Percentiles rank a stretch among this genome's conserved stretches.
Evolutionary conservation across 1,140 invertebrate species (phyloP).

Genomic region (Stegodyphus dumicola): DNA sequence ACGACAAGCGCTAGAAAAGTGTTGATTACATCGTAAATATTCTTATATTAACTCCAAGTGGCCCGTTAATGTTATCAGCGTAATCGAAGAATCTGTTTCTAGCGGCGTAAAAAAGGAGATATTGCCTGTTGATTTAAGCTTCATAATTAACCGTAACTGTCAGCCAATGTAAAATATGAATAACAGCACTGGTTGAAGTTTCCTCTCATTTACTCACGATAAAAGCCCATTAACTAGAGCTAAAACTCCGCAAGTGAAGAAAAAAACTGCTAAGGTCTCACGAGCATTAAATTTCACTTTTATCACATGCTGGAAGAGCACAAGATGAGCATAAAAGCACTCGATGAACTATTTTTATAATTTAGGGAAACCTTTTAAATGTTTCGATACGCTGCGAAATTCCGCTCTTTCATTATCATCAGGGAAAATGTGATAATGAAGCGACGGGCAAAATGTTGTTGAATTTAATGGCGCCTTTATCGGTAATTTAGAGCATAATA

Average conservation of each 20-base stretch:
- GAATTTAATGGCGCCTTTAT: conserved; percentile 41
- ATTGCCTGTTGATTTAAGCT: conserved; percentile 49
- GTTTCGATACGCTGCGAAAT: conserved; percentile 2
- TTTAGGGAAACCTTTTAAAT: conserved; percentile 1
- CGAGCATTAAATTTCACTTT: conserved; percentile 35
- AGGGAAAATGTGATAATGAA: conserved; percentile 32
- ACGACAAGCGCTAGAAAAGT: no score
- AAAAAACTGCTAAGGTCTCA: background rate
- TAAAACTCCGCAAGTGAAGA: background rate
- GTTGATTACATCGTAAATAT: no score
- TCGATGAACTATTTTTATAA: conserved; percentile 41
- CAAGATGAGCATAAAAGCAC: conserved; percentile 42
- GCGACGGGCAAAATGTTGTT: conserved; percentile 20
- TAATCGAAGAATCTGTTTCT: no score
- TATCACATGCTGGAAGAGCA: conserved; percentile 5
- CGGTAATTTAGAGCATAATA: conserved; percentile 43
- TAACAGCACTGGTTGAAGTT: conserved; percentile 8
- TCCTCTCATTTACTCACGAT: background rate
- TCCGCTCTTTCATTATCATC: conserved; percentile 29
- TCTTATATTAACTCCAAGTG: no score
- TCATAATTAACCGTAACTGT: conserved; percentile 22
- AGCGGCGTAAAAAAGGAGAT: background rate
- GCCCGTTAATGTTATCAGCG: no score
- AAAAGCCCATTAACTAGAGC: background rate
- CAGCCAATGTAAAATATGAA: conserved; percentile 25